These are phyloP conservation scores for Microcaecilia unicolor DNA, from an alignment of 2,797 vertebrate species.

Conservation along the genomic window DNA sequence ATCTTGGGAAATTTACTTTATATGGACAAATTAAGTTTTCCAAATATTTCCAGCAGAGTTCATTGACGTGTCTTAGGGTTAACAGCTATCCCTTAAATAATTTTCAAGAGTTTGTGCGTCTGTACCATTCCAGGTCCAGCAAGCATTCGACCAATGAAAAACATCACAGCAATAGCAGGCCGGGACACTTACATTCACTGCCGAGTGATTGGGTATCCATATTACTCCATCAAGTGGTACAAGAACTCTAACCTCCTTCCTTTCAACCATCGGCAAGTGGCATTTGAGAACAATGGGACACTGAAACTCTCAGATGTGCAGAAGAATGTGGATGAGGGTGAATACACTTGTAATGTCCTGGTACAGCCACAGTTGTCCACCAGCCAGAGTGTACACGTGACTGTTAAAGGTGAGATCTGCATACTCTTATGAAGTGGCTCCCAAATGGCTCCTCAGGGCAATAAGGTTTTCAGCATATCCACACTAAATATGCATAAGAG, in stretches of 20 bases:
- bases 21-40: no score
- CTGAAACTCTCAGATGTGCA: constrained; percentile 93
- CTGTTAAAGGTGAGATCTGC: constrained; percentile 75
- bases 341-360: constrained; percentile 92
- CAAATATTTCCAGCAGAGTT: no score
- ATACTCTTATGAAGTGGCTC: background rate
- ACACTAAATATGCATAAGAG: no score
- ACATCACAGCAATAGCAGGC: constrained; percentile 93
- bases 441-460: no score
- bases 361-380: constrained; percentile 93
- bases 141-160: constrained; percentile 95
- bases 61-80: no score
- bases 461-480: no score
- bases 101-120: constrained; percentile 70
- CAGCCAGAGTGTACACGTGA: constrained; percentile 88
- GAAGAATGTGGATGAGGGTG: constrained; percentile 86
- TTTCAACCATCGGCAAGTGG: constrained; percentile 94
- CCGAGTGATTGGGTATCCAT: constrained; percentile 93
- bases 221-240: constrained; percentile 98
- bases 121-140: constrained; percentile 74
- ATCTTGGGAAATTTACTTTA: no score
- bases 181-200: constrained; percentile 95
- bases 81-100: constrained; percentile 37
- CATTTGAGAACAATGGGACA: constrained; percentile 94
- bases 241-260: constrained; percentile 93